These are phyloP conservation scores for Cardinalis cardinalis DNA, from an alignment of 2,113 vertebrate species.

Conservation along the genomic window DNA sequence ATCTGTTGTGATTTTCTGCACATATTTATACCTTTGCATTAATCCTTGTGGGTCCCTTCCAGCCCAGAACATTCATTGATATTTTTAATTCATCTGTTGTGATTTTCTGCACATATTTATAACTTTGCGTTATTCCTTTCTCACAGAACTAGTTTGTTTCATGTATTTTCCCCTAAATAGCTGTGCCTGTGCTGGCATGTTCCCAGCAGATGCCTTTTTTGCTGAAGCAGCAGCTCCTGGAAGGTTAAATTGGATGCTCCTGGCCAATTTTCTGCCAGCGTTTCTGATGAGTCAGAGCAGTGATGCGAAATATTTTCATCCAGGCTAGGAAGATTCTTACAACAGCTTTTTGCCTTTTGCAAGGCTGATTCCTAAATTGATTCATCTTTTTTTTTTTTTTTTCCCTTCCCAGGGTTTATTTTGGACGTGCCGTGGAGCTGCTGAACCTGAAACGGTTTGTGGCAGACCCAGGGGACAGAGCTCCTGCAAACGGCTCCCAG, in stretches of 20 bases:
- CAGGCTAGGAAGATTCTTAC: neutral
- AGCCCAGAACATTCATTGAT: neutral
- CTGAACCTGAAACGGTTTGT: neutral
- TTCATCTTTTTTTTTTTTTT: neutral
- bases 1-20: neutral
- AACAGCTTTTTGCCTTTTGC: neutral
- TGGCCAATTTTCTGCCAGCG: neutral
- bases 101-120: neutral
- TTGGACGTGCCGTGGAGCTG: neutral
- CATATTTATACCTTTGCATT: neutral
- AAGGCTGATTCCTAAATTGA: neutral
- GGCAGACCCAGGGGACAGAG: neutral
- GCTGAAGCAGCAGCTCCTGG: constrained; percentile 1
- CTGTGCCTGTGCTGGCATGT: neutral
- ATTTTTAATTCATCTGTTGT: neutral
- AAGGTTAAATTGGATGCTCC: constrained; percentile 23
- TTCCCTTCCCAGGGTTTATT: neutral
- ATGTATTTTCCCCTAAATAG: neutral
- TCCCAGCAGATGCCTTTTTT: neutral
- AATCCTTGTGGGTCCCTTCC: neutral
- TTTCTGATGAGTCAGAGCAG: constrained; percentile 38
- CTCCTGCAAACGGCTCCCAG: neutral
- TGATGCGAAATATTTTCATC: constrained; percentile 5
- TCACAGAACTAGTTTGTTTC: neutral
- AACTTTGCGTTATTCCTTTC: neutral